Base-by-base conservation (phyloP, 2,797 vertebrate species). In the Mionectes olivaceus region DNA sequence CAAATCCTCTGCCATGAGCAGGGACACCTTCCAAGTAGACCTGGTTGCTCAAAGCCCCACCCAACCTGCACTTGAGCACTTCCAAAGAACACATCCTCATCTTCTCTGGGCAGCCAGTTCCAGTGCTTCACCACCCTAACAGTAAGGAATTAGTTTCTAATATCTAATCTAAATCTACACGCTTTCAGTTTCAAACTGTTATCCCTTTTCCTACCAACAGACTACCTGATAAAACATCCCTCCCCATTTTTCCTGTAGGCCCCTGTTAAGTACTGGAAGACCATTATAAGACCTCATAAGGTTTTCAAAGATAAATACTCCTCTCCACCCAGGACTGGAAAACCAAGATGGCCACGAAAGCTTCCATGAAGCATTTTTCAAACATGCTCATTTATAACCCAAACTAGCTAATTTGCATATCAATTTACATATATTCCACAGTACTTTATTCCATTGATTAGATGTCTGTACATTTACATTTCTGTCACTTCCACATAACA, bases 361-460 rank as follows among this genome's bases (percentile, higher is more conserved):
- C 8, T 89, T 53, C 71, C 39, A 76, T 39, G 11, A 80, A 91
- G 7, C 60, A 47, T 41, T 78, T 94, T 95, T 67, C 46, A 52
- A 67, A 37, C 69, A n/a, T 50, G 57, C 11, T 69, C 57, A 82
- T 90, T 96, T 83, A 88, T 81, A 78, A 61, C 46, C 63, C 87
- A 86, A 71, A 75, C 55, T 78, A 73, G 43, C 32, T 81, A 52
- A 93, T 95, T 94, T 96, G 33, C 88, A 94, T 95, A 23, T 86
- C 59, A 37, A 90, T 96, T 91, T 95, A 10, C 94, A 94, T 94
- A 79, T 57, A 83, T 82, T 77, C 77, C 67, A 88, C 69, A 88
- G 70, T 90, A 89, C 85, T 91, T 90, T 79, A 63, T 73, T 90
- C 50, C 90, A 95, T 84, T 95, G 96, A 95, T 96, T 96, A 95